These are phyloP conservation scores for Calephelis nemesis DNA, from an alignment of 1,140 invertebrate genomes.

Conservation along the genomic window DNA sequence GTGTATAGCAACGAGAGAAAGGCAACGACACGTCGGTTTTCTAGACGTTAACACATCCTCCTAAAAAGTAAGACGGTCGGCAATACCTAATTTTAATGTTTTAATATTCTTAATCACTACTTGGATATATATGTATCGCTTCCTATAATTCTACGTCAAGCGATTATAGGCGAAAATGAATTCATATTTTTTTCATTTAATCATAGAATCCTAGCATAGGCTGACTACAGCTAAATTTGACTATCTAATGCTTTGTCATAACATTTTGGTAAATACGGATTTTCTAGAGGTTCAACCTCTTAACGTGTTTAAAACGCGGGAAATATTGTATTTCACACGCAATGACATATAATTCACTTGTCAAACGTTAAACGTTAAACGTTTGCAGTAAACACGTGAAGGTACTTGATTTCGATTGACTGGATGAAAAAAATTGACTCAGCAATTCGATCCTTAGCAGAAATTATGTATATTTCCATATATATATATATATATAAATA, in stretches of 20 bases:
- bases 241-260: constrained; percentile 57
- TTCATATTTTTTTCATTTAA: constrained; percentile 39
- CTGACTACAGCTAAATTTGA: constrained; percentile 59
- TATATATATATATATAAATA: constrained; percentile 48
- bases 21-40: constrained; percentile 51
- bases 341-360: constrained; percentile 3
- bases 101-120: constrained; percentile 41
- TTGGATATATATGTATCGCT: constrained; percentile 54
- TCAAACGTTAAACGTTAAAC: constrained; percentile 9
- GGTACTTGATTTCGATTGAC: constrained; percentile 45
- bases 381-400: constrained; percentile 30
- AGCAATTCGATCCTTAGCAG: constrained; percentile 57
- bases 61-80: constrained; percentile 44
- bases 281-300: constrained; percentile 48
- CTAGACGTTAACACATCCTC: constrained; percentile 28
- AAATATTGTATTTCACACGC: constrained; percentile 3
- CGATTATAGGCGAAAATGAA: constrained; percentile 59
- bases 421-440: constrained; percentile 62
- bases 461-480: constrained; percentile 51
- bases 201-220: constrained; percentile 48
- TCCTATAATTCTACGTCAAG: constrained; percentile 50
- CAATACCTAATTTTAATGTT: constrained; percentile 32
- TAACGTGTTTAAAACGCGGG: constrained; percentile 28
- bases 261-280: constrained; percentile 45
- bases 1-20: constrained; percentile 61